Conservation (phyloP, 2,888 invertebrate genomes). For the Hirudinaria manillensis region DNA sequence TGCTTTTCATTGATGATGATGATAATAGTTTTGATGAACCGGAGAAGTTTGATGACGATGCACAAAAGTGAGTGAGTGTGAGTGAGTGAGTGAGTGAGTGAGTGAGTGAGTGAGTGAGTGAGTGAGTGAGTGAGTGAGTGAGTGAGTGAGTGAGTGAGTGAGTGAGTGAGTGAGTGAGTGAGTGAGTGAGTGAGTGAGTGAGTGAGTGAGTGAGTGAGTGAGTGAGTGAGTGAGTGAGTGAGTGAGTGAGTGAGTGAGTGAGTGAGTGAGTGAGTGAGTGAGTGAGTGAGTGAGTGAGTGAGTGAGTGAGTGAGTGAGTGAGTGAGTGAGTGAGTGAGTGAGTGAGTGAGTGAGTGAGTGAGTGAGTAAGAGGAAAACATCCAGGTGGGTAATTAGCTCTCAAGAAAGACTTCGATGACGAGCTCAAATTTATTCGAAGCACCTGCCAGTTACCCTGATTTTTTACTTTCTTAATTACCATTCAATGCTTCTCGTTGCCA, state of each 20-base stretch:
- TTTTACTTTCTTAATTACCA: no score
- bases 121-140: conserved; percentile 16
- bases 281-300: conserved; percentile 13
- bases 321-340: conserved; percentile 15
- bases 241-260: no score
- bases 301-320: conserved; percentile 11
- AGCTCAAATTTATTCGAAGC: no score
- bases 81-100: conserved; percentile 26
- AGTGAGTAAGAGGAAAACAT: not conserved
- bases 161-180: conserved; percentile 14
- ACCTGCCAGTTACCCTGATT: no score
- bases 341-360: conserved; percentile 15
- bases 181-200: conserved; percentile 32
- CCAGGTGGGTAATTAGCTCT: no score
- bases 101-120: conserved; percentile 12
- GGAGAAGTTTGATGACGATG: not conserved
- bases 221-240: no score
- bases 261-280: conserved; percentile 11
- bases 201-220: no score
- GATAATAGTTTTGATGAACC: no score
- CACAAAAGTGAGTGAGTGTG: not conserved
- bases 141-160: not conserved
- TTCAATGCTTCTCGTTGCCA: no score
- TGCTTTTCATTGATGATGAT: no score
- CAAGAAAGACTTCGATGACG: no score